A percentile compares a stretch with the other conserved stretches of the same genome.
phyloP scores from a whole-genome alignment of 2,113 vertebrate genomes.

The Saguinus midas region DNA sequence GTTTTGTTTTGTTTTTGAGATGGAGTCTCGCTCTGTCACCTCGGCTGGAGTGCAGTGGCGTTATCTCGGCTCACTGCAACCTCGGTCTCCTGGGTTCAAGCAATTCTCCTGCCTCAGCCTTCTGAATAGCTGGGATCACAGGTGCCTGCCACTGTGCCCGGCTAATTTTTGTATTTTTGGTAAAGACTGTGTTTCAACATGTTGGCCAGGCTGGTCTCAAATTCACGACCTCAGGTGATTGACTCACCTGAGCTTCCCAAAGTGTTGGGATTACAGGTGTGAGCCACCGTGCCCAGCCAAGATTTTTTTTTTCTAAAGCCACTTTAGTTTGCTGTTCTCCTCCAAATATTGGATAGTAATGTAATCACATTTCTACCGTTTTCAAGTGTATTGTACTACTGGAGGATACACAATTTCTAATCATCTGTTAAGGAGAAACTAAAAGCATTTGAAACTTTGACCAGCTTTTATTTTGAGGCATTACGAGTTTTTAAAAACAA shows the following conservation, averaged over 20 bases:
- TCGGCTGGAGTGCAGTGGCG: background rate
- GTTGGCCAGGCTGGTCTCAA: too few species aligned
- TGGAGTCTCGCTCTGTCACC: background rate
- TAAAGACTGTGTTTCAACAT: too few species aligned
- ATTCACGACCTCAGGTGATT: too few species aligned
- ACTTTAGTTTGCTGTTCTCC: background rate
- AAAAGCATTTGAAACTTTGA: slow-evolving; percentile 25
- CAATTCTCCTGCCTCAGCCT: too few species aligned
- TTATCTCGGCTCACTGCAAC: too few species aligned
- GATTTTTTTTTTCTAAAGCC: background rate
- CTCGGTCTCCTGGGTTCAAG: too few species aligned
- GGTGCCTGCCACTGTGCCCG: too few species aligned
- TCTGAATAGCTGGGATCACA: too few species aligned
- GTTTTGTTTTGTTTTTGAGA: background rate
- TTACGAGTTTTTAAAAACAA: background rate
- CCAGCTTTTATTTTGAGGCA: background rate
- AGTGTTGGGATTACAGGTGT: too few species aligned
- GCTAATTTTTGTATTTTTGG: too few species aligned
- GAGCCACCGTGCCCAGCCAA: background rate
- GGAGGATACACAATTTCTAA: background rate
- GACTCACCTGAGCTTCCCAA: too few species aligned
- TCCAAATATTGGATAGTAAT: background rate
- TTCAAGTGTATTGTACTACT: background rate
- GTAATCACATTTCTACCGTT: background rate
- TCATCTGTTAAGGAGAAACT: background rate